phyloP scores from a whole-genome alignment of 2,888 invertebrate genomes.

The Oscheius onirici region DNA sequence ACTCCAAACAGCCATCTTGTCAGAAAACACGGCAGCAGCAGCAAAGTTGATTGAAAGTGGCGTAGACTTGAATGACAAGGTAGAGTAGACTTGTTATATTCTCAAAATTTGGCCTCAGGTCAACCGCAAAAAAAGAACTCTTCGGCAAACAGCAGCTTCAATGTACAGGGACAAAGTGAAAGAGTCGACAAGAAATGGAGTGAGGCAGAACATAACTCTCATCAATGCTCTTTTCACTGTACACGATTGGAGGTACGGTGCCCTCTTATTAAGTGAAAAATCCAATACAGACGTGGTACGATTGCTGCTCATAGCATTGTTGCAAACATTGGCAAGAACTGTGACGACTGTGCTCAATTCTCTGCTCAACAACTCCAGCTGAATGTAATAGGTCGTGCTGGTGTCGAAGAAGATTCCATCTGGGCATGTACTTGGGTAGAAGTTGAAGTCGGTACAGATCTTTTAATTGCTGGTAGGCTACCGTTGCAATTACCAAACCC shows the following conservation, averaged over 20 bases:
- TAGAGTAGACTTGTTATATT: neutral
- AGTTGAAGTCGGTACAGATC: constrained; percentile 43
- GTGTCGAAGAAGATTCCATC: constrained; percentile 53
- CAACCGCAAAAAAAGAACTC: constrained; percentile 37
- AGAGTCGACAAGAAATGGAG: constrained; percentile 46
- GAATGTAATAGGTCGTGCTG: constrained; percentile 39
- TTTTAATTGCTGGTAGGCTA: constrained; percentile 33
- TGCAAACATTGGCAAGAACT: constrained; percentile 43
- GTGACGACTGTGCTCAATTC: constrained; percentile 57
- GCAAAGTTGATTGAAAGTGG: constrained; percentile 56
- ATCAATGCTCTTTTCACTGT: constrained; percentile 56
- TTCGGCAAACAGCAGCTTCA: constrained; percentile 47
- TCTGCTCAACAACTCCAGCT: constrained; percentile 43
- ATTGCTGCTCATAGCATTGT: constrained; percentile 27
- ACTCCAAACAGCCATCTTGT: constrained; percentile 46
- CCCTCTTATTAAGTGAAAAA: neutral
- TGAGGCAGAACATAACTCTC: constrained; percentile 47
- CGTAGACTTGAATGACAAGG: constrained; percentile 53
- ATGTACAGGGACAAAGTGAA: constrained; percentile 49
- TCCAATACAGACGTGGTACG: constrained; percentile 25
- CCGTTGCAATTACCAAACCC: too few relatives aligned
- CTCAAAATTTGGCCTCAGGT: constrained; percentile 1
- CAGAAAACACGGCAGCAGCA: constrained; percentile 48
- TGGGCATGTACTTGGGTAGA: constrained; percentile 54
- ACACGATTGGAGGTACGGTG: constrained; percentile 55